These are phyloP conservation scores for Phyto melanocephala DNA, from an alignment of 2,888 invertebrate genomes.

Conservation along the genomic window DNA sequence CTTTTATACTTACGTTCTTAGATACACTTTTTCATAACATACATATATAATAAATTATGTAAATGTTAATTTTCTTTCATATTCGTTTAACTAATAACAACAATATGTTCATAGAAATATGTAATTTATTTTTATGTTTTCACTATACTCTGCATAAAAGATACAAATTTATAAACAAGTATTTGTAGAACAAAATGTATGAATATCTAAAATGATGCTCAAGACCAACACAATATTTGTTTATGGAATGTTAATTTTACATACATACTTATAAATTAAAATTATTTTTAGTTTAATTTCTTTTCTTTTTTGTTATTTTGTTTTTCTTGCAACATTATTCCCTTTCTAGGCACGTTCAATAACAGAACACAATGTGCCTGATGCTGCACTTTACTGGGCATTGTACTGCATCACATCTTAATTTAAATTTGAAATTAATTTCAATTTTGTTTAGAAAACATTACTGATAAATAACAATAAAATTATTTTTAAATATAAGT, in stretches of 20 bases:
- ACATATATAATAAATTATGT: background rate
- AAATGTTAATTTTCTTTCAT: background rate
- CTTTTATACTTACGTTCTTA: background rate
- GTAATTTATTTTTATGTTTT: conserved; percentile 29
- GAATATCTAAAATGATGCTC: conserved; percentile 23
- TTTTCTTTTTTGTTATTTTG: background rate
- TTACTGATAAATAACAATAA: conserved; percentile 42
- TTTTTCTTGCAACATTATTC: background rate
- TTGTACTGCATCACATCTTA: background rate
- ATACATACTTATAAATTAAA: conserved; percentile 49
- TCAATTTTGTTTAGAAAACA: conserved; percentile 27
- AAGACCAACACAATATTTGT: conserved; percentile 11
- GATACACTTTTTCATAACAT: background rate
- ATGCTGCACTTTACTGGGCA: background rate
- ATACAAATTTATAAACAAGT: background rate
- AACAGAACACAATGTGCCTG: too few relatives aligned
- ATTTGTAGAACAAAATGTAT: background rate
- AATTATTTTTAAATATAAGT: conserved; percentile 29
- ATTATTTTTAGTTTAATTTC: conserved; percentile 51
- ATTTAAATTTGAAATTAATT: conserved; percentile 22
- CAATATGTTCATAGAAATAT: conserved; percentile 4
- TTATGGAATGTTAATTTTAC: conserved; percentile 38
- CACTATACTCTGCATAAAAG: background rate
- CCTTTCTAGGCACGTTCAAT: conserved; percentile 9
- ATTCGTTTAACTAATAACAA: conserved; percentile 11